These are phyloP conservation scores for Octopus bimaculoides DNA, from an alignment of 1,140 invertebrate species.

Conservation along the genomic window DNA sequence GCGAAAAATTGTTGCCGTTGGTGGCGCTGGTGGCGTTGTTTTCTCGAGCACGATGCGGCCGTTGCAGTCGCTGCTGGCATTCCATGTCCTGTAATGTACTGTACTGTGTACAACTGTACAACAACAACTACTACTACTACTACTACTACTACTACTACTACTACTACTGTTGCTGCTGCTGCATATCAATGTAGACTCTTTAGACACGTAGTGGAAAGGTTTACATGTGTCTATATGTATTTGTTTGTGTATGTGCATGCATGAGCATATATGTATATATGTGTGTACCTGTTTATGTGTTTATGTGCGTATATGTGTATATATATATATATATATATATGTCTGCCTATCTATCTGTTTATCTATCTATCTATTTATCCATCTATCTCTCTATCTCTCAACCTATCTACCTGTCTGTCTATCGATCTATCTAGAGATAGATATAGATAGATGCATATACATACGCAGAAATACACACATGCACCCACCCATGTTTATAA, in stretches of 20 bases:
- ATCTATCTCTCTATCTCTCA: neutral
- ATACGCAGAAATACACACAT: neutral
- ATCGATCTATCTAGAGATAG: neutral
- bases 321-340: neutral
- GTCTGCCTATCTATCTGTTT: neutral
- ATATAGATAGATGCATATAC: neutral
- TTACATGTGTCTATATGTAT: neutral
- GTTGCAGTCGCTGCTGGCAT: too few relatives aligned
- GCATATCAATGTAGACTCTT: too few relatives aligned
- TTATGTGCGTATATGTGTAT: neutral
- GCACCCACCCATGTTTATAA: neutral
- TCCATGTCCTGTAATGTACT: too few relatives aligned
- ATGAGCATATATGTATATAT: neutral
- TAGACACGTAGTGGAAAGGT: too few relatives aligned
- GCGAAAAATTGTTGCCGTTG: too few relatives aligned
- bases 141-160: too few relatives aligned
- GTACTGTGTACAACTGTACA: too few relatives aligned
- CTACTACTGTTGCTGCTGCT: too few relatives aligned
- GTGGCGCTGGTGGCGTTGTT: too few relatives aligned
- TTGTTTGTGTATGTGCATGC: neutral
- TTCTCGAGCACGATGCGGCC: too few relatives aligned
- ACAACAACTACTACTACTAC: too few relatives aligned
- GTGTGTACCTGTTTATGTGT: neutral
- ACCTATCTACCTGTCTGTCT: neutral
- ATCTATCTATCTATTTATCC: neutral